phyloP scores from a whole-genome alignment of 2,888 invertebrate genomes.

The Drosophila bunnanda region DNA sequence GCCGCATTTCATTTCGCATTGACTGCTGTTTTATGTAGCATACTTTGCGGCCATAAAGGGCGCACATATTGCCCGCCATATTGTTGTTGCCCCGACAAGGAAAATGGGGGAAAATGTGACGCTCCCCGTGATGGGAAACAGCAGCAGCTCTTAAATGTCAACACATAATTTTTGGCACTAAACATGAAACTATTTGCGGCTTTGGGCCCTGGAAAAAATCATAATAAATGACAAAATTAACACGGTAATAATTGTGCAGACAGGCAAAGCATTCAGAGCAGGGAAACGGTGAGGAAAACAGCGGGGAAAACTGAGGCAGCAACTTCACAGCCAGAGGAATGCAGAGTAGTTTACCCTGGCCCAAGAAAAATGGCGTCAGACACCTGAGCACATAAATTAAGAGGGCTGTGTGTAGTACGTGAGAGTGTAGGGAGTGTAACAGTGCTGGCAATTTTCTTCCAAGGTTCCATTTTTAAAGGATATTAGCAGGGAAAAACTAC shows the following conservation, averaged over 20 bases:
- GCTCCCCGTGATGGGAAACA: not conserved
- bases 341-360: conserved; percentile 38
- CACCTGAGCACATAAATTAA: conserved; percentile 60
- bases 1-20: conserved; percentile 44
- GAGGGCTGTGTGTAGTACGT: conserved; percentile 23
- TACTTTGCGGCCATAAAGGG: conserved; percentile 66
- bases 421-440: not conserved
- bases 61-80: conserved; percentile 46
- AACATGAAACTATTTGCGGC: conserved; percentile 64
- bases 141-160: conserved; percentile 56
- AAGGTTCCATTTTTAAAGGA: not conserved
- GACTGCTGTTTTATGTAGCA: conserved; percentile 69
- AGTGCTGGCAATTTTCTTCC: not conserved
- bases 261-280: conserved; percentile 9
- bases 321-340: conserved; percentile 20
- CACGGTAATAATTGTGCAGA: conserved; percentile 69
- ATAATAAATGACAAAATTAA: conserved; percentile 79
- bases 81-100: conserved; percentile 19
- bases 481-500: not conserved
- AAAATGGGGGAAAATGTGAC: conserved; percentile 4
- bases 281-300: not conserved
- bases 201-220: conserved; percentile 24
- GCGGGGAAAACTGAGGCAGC: not conserved
- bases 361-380: conserved; percentile 44
- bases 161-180: conserved; percentile 70